A percentile compares a stretch with the other conserved stretches of the same genome.
These are phyloP conservation scores for Cotesia congregata DNA, from an alignment of 2,888 invertebrate genomes.

Conservation along the genomic window DNA sequence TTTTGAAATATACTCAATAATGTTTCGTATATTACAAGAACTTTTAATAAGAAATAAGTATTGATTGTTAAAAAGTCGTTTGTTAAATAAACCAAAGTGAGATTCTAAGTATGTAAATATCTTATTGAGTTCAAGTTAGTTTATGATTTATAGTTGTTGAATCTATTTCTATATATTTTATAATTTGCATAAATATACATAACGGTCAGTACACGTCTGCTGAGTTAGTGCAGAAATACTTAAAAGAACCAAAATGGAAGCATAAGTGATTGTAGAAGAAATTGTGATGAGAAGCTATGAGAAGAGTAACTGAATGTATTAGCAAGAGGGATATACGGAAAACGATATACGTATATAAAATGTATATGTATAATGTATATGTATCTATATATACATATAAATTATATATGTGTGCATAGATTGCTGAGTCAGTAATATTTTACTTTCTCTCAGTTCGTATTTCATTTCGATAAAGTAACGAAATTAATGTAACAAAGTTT, in stretches of 20 bases:
- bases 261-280: not conserved
- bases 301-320: constrained; percentile 5
- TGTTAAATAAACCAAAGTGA: too few relatives aligned
- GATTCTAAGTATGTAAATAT: too few relatives aligned
- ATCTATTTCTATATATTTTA: not conserved
- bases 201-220: not conserved
- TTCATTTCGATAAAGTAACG: constrained; percentile 31
- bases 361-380: too few relatives aligned
- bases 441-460: constrained; percentile 46
- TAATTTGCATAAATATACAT: not conserved
- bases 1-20: too few relatives aligned
- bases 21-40: too few relatives aligned
- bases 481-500: not conserved
- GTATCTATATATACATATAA: too few relatives aligned
- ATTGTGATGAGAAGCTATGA: not conserved
- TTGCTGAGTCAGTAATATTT: constrained; percentile 56
- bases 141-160: too few relatives aligned
- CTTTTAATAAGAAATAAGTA: too few relatives aligned
- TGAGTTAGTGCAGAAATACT: not conserved
- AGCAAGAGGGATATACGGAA: constrained; percentile 26
- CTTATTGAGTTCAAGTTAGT: too few relatives aligned
- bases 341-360: constrained; percentile 39
- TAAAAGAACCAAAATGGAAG: not conserved
- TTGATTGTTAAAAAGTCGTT: too few relatives aligned
- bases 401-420: constrained; percentile 57